These are phyloP conservation scores for Galaxias olidus DNA, from an alignment of 2,797 vertebrate species.

Conservation along the genomic window DNA sequence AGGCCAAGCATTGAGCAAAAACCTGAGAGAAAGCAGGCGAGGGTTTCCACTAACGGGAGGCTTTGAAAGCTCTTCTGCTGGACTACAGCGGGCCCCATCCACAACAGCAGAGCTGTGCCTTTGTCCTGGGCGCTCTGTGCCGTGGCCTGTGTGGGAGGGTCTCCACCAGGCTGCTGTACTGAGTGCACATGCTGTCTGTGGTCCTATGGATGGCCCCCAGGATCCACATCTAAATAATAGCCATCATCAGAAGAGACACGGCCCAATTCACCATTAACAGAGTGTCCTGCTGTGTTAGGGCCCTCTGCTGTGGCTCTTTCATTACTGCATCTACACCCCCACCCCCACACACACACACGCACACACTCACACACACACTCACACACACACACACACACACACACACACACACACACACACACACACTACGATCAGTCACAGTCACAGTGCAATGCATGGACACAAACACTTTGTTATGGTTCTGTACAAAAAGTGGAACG, in stretches of 20 bases:
- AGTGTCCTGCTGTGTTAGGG: not conserved
- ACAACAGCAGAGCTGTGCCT: too few relatives aligned
- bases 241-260: not conserved
- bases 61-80: too few relatives aligned
- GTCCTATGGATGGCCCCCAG: not conserved
- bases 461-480: not conserved
- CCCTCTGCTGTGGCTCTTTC: not conserved
- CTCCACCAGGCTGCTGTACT: too few relatives aligned
- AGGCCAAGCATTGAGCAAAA: not conserved
- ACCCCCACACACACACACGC: not conserved
- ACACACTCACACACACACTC: not conserved
- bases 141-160: too few relatives aligned
- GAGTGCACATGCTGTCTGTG: not conserved
- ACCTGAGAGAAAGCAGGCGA: too few relatives aligned
- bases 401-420: not conserved
- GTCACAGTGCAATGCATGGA: not conserved
- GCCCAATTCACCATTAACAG: not conserved
- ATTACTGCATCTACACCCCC: not conserved
- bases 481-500: too few relatives aligned
- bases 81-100: too few relatives aligned
- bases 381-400: not conserved
- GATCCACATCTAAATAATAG: conserved; percentile 2
- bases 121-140: too few relatives aligned
- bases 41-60: too few relatives aligned
- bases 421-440: not conserved